These are phyloP conservation scores for Neosalanx taihuensis DNA, from an alignment of 2,797 vertebrate genomes.

Conservation along the genomic window DNA sequence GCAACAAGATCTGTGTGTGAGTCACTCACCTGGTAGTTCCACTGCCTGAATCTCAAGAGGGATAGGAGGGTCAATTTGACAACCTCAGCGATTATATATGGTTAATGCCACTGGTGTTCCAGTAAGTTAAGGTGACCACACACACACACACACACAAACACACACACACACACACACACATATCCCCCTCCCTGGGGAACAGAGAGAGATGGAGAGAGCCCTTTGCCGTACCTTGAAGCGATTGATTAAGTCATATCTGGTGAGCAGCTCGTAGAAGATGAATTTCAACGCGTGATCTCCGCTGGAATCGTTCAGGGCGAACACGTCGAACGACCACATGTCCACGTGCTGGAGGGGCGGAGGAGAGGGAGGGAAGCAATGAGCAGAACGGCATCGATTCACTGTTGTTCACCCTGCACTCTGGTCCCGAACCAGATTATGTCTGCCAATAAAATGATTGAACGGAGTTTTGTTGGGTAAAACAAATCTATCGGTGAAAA, in stretches of 20 bases:
- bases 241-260: conserved; percentile 92
- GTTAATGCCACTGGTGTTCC: too few species aligned
- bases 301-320: conserved; percentile 91
- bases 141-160: conserved; percentile 8
- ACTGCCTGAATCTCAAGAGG: too few species aligned
- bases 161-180: conserved; percentile 3
- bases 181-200: neutral
- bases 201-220: neutral
- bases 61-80: too few species aligned
- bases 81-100: too few species aligned
- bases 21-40: too few species aligned
- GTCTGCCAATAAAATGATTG: neutral
- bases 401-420: too few species aligned
- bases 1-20: too few species aligned
- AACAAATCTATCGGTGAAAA: too few species aligned
- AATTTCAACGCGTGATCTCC: conserved; percentile 93
- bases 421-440: neutral
- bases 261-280: conserved; percentile 95
- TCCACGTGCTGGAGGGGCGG: conserved; percentile 79
- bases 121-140: neutral
- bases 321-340: conserved; percentile 93
- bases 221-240: conserved; percentile 84
- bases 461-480: neutral
- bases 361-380: neutral
- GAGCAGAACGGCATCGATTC: too few species aligned